phyloP scores from a whole-genome alignment of 2,113 vertebrate species.

The Pipra filicauda region DNA sequence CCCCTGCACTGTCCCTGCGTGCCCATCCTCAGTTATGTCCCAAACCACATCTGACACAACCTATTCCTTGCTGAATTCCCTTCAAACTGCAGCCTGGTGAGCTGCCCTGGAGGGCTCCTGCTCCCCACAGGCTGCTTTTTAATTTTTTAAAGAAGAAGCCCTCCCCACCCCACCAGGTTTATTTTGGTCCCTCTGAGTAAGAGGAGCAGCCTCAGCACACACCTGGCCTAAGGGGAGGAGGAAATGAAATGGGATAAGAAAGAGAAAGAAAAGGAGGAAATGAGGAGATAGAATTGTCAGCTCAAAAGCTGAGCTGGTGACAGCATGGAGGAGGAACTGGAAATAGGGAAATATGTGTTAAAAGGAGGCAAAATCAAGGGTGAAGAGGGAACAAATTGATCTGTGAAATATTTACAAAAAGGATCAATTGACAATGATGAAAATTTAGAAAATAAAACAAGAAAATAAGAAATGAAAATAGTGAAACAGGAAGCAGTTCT shows the following conservation, averaged over 20 bases:
- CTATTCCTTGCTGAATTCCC: neutral
- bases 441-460: neutral
- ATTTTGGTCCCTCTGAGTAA: neutral
- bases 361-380: neutral
- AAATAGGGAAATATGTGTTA: neutral
- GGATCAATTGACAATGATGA: neutral
- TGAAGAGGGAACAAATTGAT: neutral
- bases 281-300: neutral
- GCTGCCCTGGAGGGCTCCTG: neutral
- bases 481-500: neutral
- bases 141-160: too few species aligned
- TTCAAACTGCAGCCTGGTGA: neutral
- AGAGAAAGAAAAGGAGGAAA: neutral
- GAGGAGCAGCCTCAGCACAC: neutral
- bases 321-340: neutral
- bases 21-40: neutral
- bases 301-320: neutral
- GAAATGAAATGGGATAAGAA: neutral
- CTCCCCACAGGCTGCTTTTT: neutral
- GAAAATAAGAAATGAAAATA: neutral
- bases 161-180: neutral
- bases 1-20: neutral
- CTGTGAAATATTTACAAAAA: neutral
- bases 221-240: neutral
- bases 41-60: neutral